Conservation (phyloP, 2,888 invertebrate genomes). For the Aphrophora alni region DNA sequence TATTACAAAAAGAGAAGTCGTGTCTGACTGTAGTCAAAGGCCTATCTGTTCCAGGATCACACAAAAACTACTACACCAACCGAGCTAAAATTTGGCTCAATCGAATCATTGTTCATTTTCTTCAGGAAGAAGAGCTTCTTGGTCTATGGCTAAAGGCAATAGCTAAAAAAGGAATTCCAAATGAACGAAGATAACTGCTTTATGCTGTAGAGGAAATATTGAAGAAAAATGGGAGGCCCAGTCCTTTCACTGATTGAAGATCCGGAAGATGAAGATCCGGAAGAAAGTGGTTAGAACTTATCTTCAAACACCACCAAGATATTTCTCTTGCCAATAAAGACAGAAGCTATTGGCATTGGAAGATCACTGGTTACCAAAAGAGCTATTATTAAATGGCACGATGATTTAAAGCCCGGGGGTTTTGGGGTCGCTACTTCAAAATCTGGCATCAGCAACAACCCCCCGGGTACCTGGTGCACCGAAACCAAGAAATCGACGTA, state of each 20-base stretch:
- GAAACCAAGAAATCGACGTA: too few species aligned
- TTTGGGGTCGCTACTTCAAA: too few species aligned
- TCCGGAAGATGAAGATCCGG: conserved; percentile 42
- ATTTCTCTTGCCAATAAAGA: conserved; percentile 27
- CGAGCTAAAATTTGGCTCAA: too few species aligned
- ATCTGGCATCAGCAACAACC: too few species aligned
- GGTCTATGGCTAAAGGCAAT: conserved; percentile 20
- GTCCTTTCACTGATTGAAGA: conserved; percentile 39
- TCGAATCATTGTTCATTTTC: too few species aligned
- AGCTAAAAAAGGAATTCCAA: conserved; percentile 22
- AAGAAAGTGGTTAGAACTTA: conserved; percentile 34
- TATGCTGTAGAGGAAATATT: conserved; percentile 24
- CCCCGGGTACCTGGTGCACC: too few species aligned
- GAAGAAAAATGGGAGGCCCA: conserved; percentile 15
- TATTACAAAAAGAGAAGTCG: too few species aligned
- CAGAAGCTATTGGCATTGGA: conserved; percentile 19
- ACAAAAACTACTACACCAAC: too few species aligned
- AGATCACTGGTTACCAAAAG: conserved; percentile 24
- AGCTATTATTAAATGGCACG: conserved; percentile 22
- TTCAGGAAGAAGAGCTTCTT: conserved; percentile 26
- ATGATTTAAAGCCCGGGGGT: conserved; percentile 20
- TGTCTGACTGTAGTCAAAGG: too few species aligned
- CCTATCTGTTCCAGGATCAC: too few species aligned
- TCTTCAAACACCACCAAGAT: conserved; percentile 29
- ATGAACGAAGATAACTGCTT: conserved; percentile 13